phyloP scores from a whole-genome alignment of 2,113 vertebrate species.

The Malurus elegans region DNA sequence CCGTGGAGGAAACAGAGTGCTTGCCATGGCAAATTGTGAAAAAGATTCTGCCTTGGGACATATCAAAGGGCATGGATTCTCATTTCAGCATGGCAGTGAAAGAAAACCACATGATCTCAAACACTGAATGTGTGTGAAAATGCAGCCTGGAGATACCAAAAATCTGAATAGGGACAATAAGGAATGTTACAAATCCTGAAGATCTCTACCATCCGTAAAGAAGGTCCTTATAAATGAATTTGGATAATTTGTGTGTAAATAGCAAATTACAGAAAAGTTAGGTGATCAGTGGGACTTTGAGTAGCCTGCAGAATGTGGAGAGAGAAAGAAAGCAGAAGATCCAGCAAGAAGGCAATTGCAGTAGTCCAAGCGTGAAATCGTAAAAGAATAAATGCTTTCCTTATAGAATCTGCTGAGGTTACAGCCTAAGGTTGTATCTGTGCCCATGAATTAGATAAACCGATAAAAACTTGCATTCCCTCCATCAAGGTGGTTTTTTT shows the following conservation, averaged over 20 bases:
- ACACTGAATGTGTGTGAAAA: not conserved
- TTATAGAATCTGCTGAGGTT: not conserved
- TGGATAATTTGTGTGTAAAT: not conserved
- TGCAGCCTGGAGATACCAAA: not conserved
- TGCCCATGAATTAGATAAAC: not conserved
- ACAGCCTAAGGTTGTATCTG: not conserved
- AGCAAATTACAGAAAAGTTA: not conserved
- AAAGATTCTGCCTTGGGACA: not conserved
- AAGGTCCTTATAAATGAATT: not conserved
- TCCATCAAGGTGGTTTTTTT: not conserved
- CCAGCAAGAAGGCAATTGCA: not conserved
- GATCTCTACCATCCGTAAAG: not conserved
- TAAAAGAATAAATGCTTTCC: not conserved
- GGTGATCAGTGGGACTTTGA: not conserved
- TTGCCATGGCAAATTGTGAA: not conserved
- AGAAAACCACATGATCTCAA: not conserved
- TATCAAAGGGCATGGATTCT: not conserved
- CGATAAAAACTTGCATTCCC: not conserved
- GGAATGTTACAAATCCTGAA: not conserved
- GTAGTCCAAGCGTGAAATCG: not conserved
- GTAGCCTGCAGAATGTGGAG: not conserved
- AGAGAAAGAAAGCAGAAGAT: not conserved
- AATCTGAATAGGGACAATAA: not conserved
- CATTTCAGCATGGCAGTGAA: not conserved
- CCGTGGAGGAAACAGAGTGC: not conserved